phyloP scores from a whole-genome alignment of 2,113 vertebrate species.

The Hylia prasina region DNA sequence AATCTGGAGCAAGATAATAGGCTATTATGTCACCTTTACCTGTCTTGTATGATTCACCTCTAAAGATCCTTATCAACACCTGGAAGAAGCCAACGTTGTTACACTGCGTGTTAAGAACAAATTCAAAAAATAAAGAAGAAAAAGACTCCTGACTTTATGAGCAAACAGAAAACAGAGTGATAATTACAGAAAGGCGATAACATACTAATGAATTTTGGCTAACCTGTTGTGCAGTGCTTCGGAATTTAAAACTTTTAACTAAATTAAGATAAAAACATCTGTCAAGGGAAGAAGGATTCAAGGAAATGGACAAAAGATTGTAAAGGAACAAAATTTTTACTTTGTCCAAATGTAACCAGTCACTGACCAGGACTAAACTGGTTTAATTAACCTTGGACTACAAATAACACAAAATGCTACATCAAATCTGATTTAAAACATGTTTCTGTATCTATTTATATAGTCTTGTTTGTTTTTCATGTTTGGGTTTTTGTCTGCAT shows the following conservation, averaged over 20 bases:
- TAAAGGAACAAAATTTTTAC: neutral
- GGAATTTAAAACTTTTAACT: neutral
- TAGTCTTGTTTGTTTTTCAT: accelerated
- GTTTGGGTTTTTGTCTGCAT: neutral
- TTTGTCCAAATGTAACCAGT: neutral
- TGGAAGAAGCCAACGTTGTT: neutral
- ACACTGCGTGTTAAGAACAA: neutral
- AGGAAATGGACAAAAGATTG: neutral
- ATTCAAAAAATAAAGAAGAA: neutral
- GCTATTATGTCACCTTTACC: neutral
- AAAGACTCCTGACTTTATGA: neutral
- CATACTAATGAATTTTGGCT: neutral
- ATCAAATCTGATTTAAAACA: neutral
- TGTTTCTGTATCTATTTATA: neutral
- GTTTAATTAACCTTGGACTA: neutral
- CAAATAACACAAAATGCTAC: neutral
- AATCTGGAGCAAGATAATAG: neutral
- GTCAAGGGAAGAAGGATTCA: neutral
- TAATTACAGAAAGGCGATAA: neutral
- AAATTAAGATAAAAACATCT: neutral
- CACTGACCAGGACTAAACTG: neutral
- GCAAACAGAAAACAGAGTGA: neutral
- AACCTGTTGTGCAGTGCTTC: neutral
- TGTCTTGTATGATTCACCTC: neutral
- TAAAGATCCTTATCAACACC: neutral